A percentile compares a stretch with the other conserved stretches of the same genome.
These are phyloP conservation scores for Babyrousa celebensis DNA, from an alignment of 2,797 vertebrate genomes.

Conservation along the genomic window DNA sequence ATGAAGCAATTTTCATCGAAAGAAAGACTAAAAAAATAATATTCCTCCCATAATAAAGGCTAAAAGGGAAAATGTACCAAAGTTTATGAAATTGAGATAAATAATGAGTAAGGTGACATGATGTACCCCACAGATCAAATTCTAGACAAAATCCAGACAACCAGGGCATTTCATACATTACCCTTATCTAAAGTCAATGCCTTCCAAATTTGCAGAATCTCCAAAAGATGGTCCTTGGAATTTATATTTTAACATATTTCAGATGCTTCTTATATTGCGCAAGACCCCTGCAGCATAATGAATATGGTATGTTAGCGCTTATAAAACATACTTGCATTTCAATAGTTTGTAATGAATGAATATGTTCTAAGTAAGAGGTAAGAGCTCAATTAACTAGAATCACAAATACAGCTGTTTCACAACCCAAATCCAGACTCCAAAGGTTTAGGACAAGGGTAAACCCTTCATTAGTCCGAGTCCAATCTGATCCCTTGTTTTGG, in stretches of 20 bases:
- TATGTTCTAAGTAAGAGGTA: slow-evolving; percentile 64
- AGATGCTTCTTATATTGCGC: background rate
- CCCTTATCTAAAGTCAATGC: background rate
- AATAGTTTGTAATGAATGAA: slow-evolving; percentile 57
- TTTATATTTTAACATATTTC: slow-evolving; percentile 17
- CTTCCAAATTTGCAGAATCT: slow-evolving; percentile 51
- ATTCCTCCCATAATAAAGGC: background rate
- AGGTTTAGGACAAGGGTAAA: slow-evolving; percentile 24
- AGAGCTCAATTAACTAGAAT: slow-evolving; percentile 59
- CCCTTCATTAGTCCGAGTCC: slow-evolving; percentile 48
- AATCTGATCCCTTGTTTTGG: slow-evolving; percentile 54
- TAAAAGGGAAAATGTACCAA: slow-evolving; percentile 12
- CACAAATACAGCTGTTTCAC: slow-evolving; percentile 43
- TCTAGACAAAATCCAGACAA: slow-evolving; percentile 12
- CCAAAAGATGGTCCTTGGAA: background rate
- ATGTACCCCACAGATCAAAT: background rate
- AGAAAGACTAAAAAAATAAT: slow-evolving; percentile 16
- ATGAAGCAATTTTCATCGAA: slow-evolving; percentile 34
- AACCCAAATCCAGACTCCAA: slow-evolving; percentile 31
- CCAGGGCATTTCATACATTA: background rate
- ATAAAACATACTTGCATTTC: slow-evolving; percentile 68
- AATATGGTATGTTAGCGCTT: slow-evolving; percentile 54
- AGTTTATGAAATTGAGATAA: slow-evolving; percentile 47
- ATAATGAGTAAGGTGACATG: background rate
- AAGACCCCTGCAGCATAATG: slow-evolving; percentile 61